Base-by-base conservation (phyloP, 2,113 vertebrate genomes). In the Anoplopoma fimbria region DNA sequence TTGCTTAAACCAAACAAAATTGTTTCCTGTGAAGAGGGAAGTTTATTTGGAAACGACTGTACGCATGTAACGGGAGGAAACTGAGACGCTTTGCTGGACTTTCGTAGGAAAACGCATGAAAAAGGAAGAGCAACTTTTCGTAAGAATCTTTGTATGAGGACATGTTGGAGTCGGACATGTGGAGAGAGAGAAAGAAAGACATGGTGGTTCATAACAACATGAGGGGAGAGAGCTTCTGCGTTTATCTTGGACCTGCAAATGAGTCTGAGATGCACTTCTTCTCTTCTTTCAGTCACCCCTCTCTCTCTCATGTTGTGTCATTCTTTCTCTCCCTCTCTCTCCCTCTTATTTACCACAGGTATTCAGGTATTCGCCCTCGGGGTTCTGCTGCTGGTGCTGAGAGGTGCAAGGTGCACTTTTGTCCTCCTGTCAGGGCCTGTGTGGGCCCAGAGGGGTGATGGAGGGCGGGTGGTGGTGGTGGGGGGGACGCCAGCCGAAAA, bases 361-460 rank as follows among this genome's bases (percentile, higher is more conserved):
- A 93, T 95, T 93, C 85, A 94, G 92, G 93, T 95, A 95, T 95
- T 92, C 81, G 33, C 86, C 93, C 87, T 82, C 17, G 58, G 84
- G 93, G 82, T 88, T 85, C 77, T 75, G 60, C 71, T 86, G 83
- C 75, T 82, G 83, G 72, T 87, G 90, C 88, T 84, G 77, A 89
- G 93, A 91, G 89, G 80, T 84, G 95, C 93, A 96, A 96, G 95
- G 94, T 96, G 95, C 94, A 95, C 94, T 93, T 93, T 93, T 94
- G 93, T 95, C 88, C 87, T 93, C 93, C 77, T 94, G 95, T 94
- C 89, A 89, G 91, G 94, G 81, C 94, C 91, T 95, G 94, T 88
- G 76, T 88, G 89, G 90, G 87, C 91, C 92, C 51, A 61, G 85
- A 72, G 91, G 85, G 78, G 58, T 1, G 10, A n/a, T n/a, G n/a